Evolutionary conservation across 2,797 vertebrate genomes (phyloP).

Genomic region (Thalassophryne amazonica): DNA sequence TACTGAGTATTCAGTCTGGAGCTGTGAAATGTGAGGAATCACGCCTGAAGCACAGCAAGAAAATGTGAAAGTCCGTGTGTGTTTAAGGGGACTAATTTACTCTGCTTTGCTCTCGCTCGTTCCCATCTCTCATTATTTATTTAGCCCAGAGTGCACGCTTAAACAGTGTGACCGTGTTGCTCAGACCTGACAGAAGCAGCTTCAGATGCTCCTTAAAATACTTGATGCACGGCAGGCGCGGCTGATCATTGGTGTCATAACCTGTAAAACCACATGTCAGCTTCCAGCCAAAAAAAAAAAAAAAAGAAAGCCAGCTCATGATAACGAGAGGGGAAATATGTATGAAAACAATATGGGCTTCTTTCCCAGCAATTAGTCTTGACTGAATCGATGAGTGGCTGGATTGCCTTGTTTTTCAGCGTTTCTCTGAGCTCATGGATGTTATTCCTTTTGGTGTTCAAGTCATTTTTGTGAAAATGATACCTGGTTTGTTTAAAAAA

Average conservation of each 20-base stretch:
- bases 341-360: conserved; percentile 72
- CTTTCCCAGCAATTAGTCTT: conserved; percentile 78
- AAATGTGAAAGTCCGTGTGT: conserved; percentile 14
- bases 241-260: conserved; percentile 45
- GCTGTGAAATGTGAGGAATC: conserved; percentile 35
- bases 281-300: conserved; percentile 7
- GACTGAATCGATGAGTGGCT: conserved; percentile 72
- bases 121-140: conserved; percentile 67
- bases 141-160: conserved; percentile 49
- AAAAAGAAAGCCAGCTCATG: too few relatives aligned
- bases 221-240: conserved; percentile 13
- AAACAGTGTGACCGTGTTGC: conserved; percentile 58
- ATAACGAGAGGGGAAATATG: conserved; percentile 43
- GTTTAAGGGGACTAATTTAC: conserved; percentile 32
- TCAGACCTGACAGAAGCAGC: conserved; percentile 19
- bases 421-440: conserved; percentile 31
- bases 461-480: conserved; percentile 59
- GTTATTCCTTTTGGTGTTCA: conserved; percentile 56
- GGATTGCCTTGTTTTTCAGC: conserved; percentile 66
- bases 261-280: conserved; percentile 40
- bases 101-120: conserved; percentile 37
- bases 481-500: conserved; percentile 64
- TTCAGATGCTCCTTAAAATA: conserved; percentile 18
- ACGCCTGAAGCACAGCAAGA: too few relatives aligned
- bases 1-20: conserved; percentile 20